Base-by-base conservation (phyloP, 2,113 vertebrate species). In the Nyctereutes procyonoides region DNA sequence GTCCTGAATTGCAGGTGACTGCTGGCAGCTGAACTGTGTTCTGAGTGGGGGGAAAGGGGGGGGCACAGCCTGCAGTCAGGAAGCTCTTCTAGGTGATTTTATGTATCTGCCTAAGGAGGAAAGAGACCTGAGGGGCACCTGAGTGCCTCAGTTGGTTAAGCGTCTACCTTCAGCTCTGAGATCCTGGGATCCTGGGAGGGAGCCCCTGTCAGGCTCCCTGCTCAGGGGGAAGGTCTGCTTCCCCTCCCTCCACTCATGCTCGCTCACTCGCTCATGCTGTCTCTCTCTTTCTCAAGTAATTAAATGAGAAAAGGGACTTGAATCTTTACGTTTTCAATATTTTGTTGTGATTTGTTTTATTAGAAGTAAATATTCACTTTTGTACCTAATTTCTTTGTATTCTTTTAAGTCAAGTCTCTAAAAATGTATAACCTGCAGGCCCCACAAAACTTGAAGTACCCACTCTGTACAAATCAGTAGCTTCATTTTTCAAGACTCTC, bases 371-470 rank as follows among this genome's bases (percentile, higher is more conserved):
- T 60, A 74, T 16, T 80, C 43, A 74, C 20, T 14, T 94, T 94
- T 55, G 10, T 69, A 51, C 2, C 30, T 93, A 69, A 74, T 69
- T 93, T 38, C 69, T 85, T 76, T 24, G 0, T 77, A n/a, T 86
- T 67, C 60, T 93, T 94, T 97, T 79, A 88, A 79, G 62, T 56
- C 55, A 11, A 80, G 22, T 90, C 51, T 56, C 24, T 90, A 93
- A 87, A 95, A 62, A 7, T 12, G 1, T 73, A n/a, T 11, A 60
- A 48, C 22, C 12, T 83, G 71, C 69, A 51, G 9, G 35, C 24
- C 32, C 53, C 43, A 73, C 10, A 63, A 69, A 86, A 80, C 55
- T 77, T 76, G 43, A 22, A 80, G 81, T 4, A 14, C 74, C 38
- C 8, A 30, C 5, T 43, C 26, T 30, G 35, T 63, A 84, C 1